Percentiles rank a stretch among this genome's conserved stretches.
Conservation (phyloP, 2,797 vertebrate species). For the Sylvilagus floridanus region DNA sequence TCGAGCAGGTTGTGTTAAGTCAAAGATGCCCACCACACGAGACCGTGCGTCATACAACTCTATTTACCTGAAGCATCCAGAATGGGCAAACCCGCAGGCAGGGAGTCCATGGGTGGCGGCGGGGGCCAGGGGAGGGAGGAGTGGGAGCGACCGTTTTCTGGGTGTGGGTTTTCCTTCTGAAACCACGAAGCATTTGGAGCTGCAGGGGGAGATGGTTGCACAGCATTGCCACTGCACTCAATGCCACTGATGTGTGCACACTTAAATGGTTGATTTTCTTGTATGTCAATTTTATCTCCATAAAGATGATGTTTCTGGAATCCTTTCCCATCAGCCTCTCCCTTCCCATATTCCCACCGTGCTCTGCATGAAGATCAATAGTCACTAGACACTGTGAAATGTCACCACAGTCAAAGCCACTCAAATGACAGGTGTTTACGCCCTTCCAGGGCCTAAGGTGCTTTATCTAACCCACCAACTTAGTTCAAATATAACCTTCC, state of each 20-base stretch:
- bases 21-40: not conserved
- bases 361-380: not conserved
- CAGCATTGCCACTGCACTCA: not conserved
- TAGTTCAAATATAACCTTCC: not conserved
- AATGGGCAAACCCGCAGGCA: not conserved
- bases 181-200: not conserved
- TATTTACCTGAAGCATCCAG: not conserved
- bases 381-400: not conserved
- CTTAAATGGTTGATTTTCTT: not conserved
- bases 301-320: not conserved
- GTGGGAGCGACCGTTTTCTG: not conserved
- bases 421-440: not conserved
- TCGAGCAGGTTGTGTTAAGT: not conserved
- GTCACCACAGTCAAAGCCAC: not conserved
- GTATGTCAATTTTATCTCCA: not conserved
- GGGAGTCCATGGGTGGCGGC: not conserved
- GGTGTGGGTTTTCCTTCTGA: not conserved
- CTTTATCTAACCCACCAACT: conserved; percentile 3
- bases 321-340: not conserved
- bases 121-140: not conserved
- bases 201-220: not conserved
- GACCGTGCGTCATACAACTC: not conserved
- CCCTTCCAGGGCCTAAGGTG: not conserved
- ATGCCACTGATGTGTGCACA: not conserved
- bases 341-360: not conserved